Evolutionary conservation across 2,113 vertebrate species (phyloP), one percentile per base, ranked within the genome.

Genomic region (Scomber japonicus): DNA sequence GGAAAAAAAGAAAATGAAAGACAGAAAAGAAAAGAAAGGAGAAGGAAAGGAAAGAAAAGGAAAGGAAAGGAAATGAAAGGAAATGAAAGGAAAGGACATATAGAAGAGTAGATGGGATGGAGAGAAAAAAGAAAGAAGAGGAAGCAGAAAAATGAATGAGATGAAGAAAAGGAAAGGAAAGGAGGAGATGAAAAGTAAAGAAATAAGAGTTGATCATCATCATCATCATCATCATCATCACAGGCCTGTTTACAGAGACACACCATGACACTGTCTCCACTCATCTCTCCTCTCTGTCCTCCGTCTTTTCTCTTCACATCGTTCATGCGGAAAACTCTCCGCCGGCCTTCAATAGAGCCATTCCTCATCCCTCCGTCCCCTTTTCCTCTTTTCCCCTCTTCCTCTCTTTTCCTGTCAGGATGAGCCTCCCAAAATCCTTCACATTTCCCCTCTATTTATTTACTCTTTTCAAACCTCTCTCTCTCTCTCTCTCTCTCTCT

Each of bases 301-400:
- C 71, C 0, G 14, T 64, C 82, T 85, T 27, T 85, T 88, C 78
- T 88, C 5, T 67, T 59, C 65, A 64, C 69, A n/a, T 75, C 86
- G 35, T 48, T 83, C 80, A 85, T 80, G 86, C 69, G 44, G 51
- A 14, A 71, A 1, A 1, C 69, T 70, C 67, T 66, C 81, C 35
- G 71, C 15, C 4, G 3, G 57, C 77, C 57, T 78, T 73, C 72
- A 81, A 67, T 24, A 46, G 30, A 61, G 35, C 50, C 54, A 2
- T 0, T 48, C 54, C 75, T 65, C 76, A 56, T 74, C 63, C 68
- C 68, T 68, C 51, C n/a, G 0, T 70, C 61, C 71, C 53, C 44
- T 78, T 48, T 45, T 55, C 16, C 65, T 44, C 54, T 53, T 4
- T 5, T 11, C 10, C 35, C 46, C 45, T 61, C 45, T 27, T 27